Evolutionary conservation across 2,888 invertebrate species (phyloP), one percentile per base, ranked within the genome.

Genomic region (Cryptocheilus praepositus): DNA sequence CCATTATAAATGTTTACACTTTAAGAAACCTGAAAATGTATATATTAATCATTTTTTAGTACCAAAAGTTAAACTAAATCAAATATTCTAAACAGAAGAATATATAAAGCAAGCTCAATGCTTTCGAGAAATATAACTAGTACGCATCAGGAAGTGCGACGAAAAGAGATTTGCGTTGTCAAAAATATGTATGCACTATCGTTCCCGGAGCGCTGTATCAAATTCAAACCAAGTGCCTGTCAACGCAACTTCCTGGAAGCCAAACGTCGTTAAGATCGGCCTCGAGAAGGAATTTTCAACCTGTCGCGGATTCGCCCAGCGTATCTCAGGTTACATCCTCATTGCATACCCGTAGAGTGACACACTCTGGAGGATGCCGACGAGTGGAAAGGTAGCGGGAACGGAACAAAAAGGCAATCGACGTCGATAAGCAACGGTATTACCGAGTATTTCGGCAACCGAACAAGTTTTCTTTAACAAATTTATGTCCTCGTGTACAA

Each of bases 191-290:
- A 55, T 15, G 51, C 19, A 36, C 21, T 52, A 49, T n/a, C 15
- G 45, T 28, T 44, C 43, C 51, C 15, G 7, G 11, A 19, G n/a
- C 16, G 43, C 45, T 55, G 70, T 70, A 57, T 70, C 67, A 61
- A 73, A 70, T 72, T 66, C 70, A 59, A 61, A 46, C 64, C 72
- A 28, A 21, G 19, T 53, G 53, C 53, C 25, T 25, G 55, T 25
- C 60, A 53, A 64, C 61, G 61, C 56, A 54, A 67, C 71, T 68
- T 70, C 74, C 74, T 66, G 74, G 77, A 77, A 77, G 62, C 67
- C 74, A 25, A 54, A 61, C 57, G 74, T 25, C 25, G 25, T 57
- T 36, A 73, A 58, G 55, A 64, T 70, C 69, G 64, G 64, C 64
- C 68, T 54, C 16, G 65, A 55, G 22, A n/a, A 59, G 69, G 77